These are phyloP conservation scores for Ceuthmochares aereus DNA, from an alignment of 2,113 vertebrate species.

Conservation along the genomic window DNA sequence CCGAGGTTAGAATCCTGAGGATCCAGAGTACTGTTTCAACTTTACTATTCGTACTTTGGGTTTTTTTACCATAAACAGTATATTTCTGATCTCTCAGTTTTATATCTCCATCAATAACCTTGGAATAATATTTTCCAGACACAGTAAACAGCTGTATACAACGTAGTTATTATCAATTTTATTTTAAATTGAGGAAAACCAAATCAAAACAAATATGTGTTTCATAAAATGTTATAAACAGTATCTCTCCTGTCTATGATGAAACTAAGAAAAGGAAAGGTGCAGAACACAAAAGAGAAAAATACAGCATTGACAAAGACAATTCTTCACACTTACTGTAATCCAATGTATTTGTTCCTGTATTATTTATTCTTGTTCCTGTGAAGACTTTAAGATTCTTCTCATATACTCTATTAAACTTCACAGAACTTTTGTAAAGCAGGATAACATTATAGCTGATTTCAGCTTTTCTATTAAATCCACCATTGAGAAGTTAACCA, in stretches of 20 bases:
- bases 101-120: slow-evolving; percentile 4
- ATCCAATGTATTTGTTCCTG: background rate
- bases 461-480: background rate
- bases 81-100: slow-evolving; percentile 32
- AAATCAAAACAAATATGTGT: background rate
- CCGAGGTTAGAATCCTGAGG: background rate
- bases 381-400: background rate
- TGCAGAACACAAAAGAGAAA: background rate
- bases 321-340: background rate
- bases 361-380: background rate
- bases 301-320: background rate
- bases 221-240: slow-evolving; percentile 1
- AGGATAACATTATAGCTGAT: background rate
- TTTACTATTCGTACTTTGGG: slow-evolving; percentile 23
- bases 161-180: slow-evolving; percentile 32
- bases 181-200: slow-evolving; percentile 29
- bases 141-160: background rate
- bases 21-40: background rate
- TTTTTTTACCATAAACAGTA: slow-evolving; percentile 47
- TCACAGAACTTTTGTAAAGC: background rate
- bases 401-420: background rate
- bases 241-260: background rate
- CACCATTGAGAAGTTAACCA: background rate
- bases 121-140: slow-evolving; percentile 54
- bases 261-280: background rate